These are phyloP conservation scores for Limanda limanda DNA, from an alignment of 2,113 vertebrate species.

Conservation along the genomic window DNA sequence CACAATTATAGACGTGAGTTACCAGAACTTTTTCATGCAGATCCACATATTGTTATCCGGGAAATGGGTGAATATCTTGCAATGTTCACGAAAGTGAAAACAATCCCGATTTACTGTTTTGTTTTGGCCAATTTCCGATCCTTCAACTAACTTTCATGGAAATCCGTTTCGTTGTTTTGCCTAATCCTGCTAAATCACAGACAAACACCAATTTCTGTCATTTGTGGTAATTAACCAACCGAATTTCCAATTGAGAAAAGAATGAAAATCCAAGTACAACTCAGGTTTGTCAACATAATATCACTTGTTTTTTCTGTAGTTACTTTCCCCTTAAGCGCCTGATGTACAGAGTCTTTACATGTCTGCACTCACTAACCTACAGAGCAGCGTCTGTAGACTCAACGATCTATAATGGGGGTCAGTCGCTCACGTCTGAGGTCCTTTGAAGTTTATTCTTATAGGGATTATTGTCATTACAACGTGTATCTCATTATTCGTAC, in stretches of 20 bases:
- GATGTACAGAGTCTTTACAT: constrained; percentile 45
- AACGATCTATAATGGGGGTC: background rate
- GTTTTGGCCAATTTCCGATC: no score
- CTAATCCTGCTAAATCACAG: no score
- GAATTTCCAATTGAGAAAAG: constrained; percentile 58
- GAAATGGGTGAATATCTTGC: no score
- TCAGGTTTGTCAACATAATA: constrained; percentile 71
- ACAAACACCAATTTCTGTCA: no score
- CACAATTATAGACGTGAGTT: no score
- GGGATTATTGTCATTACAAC: constrained; percentile 11
- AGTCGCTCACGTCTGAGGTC: constrained; percentile 2
- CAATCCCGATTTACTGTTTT: no score
- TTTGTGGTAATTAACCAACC: no score
- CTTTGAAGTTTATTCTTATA: constrained; percentile 24
- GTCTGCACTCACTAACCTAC: constrained; percentile 21
- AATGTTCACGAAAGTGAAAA: no score
- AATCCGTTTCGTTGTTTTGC: no score
- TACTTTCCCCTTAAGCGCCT: constrained; percentile 15
- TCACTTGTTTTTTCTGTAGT: constrained; percentile 26
- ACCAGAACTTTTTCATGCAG: no score
- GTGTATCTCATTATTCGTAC: constrained; percentile 9
- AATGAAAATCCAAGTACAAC: constrained; percentile 54
- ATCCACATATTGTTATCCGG: no score
- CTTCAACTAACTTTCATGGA: no score
- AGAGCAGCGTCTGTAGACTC: background rate